Evolutionary conservation across 2,113 vertebrate species (phyloP), one percentile per base, ranked within the genome.

Genomic region (Hypocryptadius cinnamomeus): DNA sequence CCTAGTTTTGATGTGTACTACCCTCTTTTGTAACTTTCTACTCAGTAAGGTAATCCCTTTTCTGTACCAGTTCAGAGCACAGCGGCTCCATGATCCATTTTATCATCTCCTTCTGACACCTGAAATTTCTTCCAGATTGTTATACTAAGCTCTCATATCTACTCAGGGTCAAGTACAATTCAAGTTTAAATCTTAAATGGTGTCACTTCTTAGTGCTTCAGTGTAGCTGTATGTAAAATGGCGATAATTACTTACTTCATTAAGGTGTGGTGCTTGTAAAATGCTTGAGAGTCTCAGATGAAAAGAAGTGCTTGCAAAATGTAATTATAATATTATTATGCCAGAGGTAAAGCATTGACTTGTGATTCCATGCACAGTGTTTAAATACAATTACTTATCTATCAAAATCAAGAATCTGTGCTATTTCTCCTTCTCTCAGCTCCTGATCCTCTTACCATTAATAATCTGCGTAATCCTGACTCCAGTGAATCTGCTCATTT

Each of bases 251-350:
- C 73, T 81, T 79, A 84, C 73, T 95, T 89, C 74, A 90, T 93
- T 93, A 94, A 96, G 94, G 93, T 66, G 90, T 90, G 94, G 93
- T 77, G 63, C 78, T 83, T 77, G 76, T 73, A 95, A 94, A 95
- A 91, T 54, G 47, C 56, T 94, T 77, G 74, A 91, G 71, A 90
- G 76, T 54, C 79, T 94, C 33, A 66, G 85, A 91, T 95, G 90
- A 94, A 96, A 96, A 94, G 64, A 72, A 84, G 40, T 90, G 72
- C 72, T 95, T 95, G 87, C 93, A 95, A 94, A 96, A 96, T 9
- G 39, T 94, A 94, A 94, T 94, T 88, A 90, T 39, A 77, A 90
- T 92, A 89, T 72, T 93, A 74, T 81, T 93, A 86, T 94, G 85
- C 90, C 92, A 95, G 90, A 95, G 92, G 96, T 94, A 95, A 94